A percentile compares a stretch with the other conserved stretches of the same genome.
phyloP scores from a whole-genome alignment of 1,140 invertebrate genomes.

The Trichomalopsis sarcophagae region DNA sequence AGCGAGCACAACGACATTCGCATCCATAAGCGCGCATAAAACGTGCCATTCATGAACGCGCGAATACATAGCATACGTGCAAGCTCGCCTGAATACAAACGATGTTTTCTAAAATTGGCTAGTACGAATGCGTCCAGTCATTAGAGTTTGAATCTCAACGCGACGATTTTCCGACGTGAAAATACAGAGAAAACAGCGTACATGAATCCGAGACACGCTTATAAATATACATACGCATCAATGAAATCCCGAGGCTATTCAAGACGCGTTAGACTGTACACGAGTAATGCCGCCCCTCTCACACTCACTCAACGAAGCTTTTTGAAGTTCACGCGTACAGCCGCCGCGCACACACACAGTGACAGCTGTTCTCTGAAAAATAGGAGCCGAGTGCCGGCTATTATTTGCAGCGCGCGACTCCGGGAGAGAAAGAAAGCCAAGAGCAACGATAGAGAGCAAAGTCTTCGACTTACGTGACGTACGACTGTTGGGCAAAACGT shows the following conservation, averaged over 20 bases:
- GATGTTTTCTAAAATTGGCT: too few species aligned
- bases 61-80: too few species aligned
- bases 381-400: conserved; percentile 36
- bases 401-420: conserved; percentile 34
- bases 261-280: not conserved
- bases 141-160: too few species aligned
- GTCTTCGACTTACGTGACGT: conserved; percentile 39
- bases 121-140: too few species aligned
- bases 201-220: too few species aligned
- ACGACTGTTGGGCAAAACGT: conserved; percentile 43
- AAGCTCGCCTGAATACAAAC: too few species aligned
- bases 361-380: conserved; percentile 37
- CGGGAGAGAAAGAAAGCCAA: not conserved
- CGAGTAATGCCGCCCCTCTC: not conserved
- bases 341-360: not conserved
- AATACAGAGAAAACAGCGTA: too few species aligned
- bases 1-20: not conserved
- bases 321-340: conserved; percentile 4
- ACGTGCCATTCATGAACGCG: too few species aligned
- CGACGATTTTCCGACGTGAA: too few species aligned
- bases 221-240: not conserved
- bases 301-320: conserved; percentile 22
- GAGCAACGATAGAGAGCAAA: not conserved
- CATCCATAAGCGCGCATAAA: too few species aligned
- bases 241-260: not conserved